Conservation (phyloP, 2,113 vertebrate species). For the Chionodraco myersi region DNA sequence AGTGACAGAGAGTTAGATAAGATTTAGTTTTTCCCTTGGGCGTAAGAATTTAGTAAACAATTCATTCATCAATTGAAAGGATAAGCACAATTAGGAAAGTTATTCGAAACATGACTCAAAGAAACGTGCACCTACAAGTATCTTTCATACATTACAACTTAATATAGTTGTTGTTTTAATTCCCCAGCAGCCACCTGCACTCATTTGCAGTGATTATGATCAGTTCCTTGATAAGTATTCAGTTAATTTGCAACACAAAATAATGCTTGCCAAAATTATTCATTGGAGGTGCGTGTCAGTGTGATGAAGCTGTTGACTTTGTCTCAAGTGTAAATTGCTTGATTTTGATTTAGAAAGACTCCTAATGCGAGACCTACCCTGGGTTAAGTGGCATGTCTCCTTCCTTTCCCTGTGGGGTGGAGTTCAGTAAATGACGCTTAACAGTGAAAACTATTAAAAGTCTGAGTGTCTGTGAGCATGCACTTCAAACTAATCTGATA, state of each 20-base stretch:
- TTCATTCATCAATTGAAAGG: conserved; percentile 29
- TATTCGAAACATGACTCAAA: too few relatives aligned
- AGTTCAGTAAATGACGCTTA: conserved; percentile 65
- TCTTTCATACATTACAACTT: too few relatives aligned
- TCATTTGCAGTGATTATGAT: conserved; percentile 12
- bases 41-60: conserved; percentile 34
- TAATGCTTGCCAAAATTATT: conserved; percentile 26
- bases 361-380: conserved; percentile 27
- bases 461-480: conserved; percentile 18
- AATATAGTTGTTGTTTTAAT: background rate
- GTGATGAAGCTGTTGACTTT: conserved; percentile 34
- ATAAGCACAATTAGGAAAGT: too few relatives aligned
- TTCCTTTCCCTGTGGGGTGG: conserved; percentile 25
- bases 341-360: conserved; percentile 55
- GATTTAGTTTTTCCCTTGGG: background rate
- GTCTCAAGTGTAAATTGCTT: conserved; percentile 38
- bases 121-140: too few relatives aligned
- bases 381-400: conserved; percentile 43
- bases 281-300: conserved; percentile 11
- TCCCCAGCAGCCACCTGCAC: conserved; percentile 11
- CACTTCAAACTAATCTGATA: conserved; percentile 47
- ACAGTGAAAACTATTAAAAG: conserved; percentile 30
- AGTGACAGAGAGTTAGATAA: background rate
- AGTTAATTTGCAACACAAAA: conserved; percentile 30
- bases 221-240: conserved; percentile 11